Conservation (phyloP, 2,797 vertebrate species). For the Clarias pachynema region DNA sequence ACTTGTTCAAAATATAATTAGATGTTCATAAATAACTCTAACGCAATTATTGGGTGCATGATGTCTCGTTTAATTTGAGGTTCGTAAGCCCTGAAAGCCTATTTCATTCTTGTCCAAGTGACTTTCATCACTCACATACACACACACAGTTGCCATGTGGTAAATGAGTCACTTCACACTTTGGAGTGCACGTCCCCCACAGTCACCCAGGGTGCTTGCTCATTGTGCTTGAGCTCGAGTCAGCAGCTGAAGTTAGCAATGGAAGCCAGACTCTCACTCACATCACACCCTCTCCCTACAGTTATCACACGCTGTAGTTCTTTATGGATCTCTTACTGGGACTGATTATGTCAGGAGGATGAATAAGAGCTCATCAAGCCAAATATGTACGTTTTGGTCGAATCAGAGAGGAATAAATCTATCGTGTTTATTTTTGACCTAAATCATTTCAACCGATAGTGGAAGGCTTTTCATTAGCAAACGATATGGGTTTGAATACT, state of each 20-base stretch:
- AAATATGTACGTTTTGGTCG: not conserved
- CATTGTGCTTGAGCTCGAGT: conserved; percentile 28
- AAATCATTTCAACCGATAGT: not conserved
- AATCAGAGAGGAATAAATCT: not conserved
- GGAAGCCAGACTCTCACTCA: not conserved
- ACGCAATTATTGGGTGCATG: not conserved
- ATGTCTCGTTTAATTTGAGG: conserved; percentile 28
- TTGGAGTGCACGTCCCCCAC: conserved; percentile 36
- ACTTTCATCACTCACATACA: conserved; percentile 43
- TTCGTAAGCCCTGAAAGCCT: conserved; percentile 56
- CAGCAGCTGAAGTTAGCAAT: conserved; percentile 32
- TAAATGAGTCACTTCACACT: conserved; percentile 49
- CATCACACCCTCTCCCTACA: conserved; percentile 14
- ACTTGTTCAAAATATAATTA: conserved; percentile 4
- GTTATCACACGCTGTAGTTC: conserved; percentile 6
- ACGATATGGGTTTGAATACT: not conserved
- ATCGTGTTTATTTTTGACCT: not conserved
- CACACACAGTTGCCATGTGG: conserved; percentile 30
- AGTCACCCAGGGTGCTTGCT: conserved; percentile 22
- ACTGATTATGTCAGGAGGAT: not conserved
- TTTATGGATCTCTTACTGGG: not conserved
- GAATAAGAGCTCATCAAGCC: not conserved
- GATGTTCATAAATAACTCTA: not conserved
- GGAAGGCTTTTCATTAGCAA: not conserved
- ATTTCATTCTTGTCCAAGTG: conserved; percentile 59